Percentiles rank a stretch among this genome's conserved stretches.
These are phyloP conservation scores for Falco punctatus DNA, from an alignment of 2,113 vertebrate species.

Conservation along the genomic window DNA sequence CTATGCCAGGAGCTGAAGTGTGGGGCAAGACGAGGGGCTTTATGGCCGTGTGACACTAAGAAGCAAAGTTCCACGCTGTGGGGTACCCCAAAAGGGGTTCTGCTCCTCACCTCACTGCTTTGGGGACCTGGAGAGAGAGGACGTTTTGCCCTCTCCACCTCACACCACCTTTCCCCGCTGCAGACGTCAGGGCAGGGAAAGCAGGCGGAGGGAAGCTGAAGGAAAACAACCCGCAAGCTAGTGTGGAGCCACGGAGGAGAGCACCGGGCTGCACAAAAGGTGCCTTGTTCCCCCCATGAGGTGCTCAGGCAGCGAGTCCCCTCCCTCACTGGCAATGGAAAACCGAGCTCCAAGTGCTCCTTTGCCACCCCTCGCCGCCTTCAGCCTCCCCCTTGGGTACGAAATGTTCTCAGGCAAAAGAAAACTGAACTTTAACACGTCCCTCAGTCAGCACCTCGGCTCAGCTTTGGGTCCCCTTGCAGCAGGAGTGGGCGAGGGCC, in stretches of 20 bases:
- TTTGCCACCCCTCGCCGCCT: neutral
- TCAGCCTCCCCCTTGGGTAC: neutral
- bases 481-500: neutral
- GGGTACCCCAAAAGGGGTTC: neutral
- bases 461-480: neutral
- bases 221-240: neutral
- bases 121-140: neutral
- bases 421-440: neutral
- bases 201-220: neutral
- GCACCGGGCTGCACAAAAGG: constrained; percentile 32
- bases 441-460: neutral
- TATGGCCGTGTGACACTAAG: neutral
- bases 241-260: neutral
- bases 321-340: neutral
- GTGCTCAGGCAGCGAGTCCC: neutral
- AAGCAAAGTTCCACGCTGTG: neutral
- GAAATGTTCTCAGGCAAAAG: neutral
- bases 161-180: neutral
- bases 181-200: neutral
- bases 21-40: neutral
- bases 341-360: neutral
- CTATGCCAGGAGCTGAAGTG: no score
- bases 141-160: neutral
- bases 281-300: constrained; percentile 35
- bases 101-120: neutral